Conservation (phyloP, 2,797 vertebrate genomes). For the Aphelocoma californica region DNA sequence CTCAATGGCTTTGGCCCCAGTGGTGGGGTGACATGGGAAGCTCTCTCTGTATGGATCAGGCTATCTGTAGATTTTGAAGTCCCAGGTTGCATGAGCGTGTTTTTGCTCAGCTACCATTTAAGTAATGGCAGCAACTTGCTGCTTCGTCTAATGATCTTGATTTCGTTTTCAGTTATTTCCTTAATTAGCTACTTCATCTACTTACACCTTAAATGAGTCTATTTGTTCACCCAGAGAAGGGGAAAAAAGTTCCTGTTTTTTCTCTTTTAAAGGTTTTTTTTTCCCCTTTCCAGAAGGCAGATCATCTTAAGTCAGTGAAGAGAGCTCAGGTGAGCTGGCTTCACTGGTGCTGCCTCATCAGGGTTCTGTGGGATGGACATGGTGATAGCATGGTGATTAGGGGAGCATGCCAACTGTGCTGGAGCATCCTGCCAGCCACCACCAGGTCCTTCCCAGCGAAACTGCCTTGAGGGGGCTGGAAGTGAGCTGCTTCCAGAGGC, state of each 20-base stretch:
- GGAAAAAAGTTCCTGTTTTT: neutral
- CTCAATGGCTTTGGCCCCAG: neutral
- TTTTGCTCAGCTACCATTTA: constrained; percentile 35
- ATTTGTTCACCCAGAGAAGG: neutral
- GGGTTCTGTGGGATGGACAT: neutral
- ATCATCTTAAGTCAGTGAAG: neutral
- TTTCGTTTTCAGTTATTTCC: constrained; percentile 47
- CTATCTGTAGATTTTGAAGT: neutral
- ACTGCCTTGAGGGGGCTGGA: neutral
- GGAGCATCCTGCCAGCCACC: neutral
- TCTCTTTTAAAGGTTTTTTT: neutral
- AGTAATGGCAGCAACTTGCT: constrained; percentile 50
- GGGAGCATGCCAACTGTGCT: neutral
- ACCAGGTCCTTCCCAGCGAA: neutral
- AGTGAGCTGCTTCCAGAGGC: neutral
- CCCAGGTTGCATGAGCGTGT: neutral
- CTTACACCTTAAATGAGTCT: constrained; percentile 37
- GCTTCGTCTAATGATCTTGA: constrained; percentile 48
- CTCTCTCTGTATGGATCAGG: rapidly evolving
- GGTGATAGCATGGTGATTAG: neutral
- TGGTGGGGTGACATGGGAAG: neutral
- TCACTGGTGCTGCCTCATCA: neutral
- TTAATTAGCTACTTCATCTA: constrained; percentile 61
- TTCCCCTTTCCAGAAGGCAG: neutral
- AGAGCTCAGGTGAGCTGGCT: neutral